Evolutionary conservation across 2,113 vertebrate genomes (phyloP).

Genomic region (Phyllostomus hastatus): DNA sequence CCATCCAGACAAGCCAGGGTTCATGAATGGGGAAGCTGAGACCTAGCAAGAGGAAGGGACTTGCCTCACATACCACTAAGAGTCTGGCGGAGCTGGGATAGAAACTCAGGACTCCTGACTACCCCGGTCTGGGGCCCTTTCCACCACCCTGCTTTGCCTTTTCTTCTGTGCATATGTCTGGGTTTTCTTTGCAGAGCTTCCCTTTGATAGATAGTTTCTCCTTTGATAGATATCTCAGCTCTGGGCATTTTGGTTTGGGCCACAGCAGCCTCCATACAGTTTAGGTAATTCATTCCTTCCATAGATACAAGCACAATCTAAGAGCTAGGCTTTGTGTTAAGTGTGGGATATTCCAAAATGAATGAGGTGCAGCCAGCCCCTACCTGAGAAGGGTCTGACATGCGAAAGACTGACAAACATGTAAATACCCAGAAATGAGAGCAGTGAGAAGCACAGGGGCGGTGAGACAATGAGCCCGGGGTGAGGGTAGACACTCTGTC

Average conservation of each 20-base stretch:
- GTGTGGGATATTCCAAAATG: not conserved
- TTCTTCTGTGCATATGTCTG: rapidly evolving
- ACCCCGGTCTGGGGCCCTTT: not conserved
- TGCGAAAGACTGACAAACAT: not conserved
- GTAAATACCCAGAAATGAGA: not conserved
- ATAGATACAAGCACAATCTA: not conserved
- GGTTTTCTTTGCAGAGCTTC: not conserved
- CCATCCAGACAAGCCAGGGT: not conserved
- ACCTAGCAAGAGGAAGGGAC: not conserved
- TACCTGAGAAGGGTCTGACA: not conserved
- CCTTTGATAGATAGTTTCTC: not conserved
- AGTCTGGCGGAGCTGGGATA: not conserved
- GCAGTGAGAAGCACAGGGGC: rapidly evolving
- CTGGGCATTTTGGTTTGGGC: not conserved
- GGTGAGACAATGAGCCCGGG: not conserved
- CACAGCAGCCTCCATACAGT: not conserved
- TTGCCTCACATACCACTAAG: not conserved
- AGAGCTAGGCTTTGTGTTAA: not conserved
- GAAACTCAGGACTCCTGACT: not conserved
- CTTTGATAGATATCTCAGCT: not conserved
- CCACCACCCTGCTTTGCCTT: not conserved
- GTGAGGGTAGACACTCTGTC: rapidly evolving
- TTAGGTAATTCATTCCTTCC: not conserved
- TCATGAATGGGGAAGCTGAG: not conserved
- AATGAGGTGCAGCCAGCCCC: not conserved